Base-by-base conservation (phyloP, 2,113 vertebrate genomes). In the Brachyhypopomus gauderio region DNA sequence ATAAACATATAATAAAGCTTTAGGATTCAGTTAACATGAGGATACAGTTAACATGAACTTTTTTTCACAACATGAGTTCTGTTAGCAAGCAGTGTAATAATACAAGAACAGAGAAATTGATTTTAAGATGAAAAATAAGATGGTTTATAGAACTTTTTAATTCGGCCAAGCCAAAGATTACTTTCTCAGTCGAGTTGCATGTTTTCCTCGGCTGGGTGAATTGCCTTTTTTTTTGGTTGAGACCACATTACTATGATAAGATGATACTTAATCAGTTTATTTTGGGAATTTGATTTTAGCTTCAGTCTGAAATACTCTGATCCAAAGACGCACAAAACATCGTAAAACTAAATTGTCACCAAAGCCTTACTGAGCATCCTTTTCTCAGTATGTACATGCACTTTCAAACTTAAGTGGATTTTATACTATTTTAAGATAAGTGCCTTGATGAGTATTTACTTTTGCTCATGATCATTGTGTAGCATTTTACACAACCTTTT, bases 391-490 rank as follows among this genome's bases (percentile, higher is more conserved):
- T 60, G 82, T 81, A 71, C 72, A 86, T 86, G 19, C 58, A 77
- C 75, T 73, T 62, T 20, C 20, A 30, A 60, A 67, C 70, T 36
- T 83, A 75, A 56, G 72, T 17, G n/a, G 56, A 71, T 67, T 63
- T 36, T 72, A 76, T 66, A 79, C 41, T 69, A 72, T 66, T 64
- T 41, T 25, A 75, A 66, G 60, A 11, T 38, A 85, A 85, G 80
- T 85, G 84, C 84, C 84, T 85, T 59, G 69, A 75, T 62, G 64
- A 79, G 72, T 75, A 70, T 79, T 70, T 70, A 72, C 75, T 74
- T 59, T 34, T 66, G 30, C 48, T 72, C 14, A 6, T 79, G 62
- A 69, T 78, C 34, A 74, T 59, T n/a, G 20, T 83, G 76, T 83
- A 82, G 66, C 75, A 41, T 72, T 56, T 25, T 52, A 36, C 17